Evolutionary conservation across 2,888 invertebrate genomes (phyloP).

Genomic region (Drosophila buzzatii): DNA sequence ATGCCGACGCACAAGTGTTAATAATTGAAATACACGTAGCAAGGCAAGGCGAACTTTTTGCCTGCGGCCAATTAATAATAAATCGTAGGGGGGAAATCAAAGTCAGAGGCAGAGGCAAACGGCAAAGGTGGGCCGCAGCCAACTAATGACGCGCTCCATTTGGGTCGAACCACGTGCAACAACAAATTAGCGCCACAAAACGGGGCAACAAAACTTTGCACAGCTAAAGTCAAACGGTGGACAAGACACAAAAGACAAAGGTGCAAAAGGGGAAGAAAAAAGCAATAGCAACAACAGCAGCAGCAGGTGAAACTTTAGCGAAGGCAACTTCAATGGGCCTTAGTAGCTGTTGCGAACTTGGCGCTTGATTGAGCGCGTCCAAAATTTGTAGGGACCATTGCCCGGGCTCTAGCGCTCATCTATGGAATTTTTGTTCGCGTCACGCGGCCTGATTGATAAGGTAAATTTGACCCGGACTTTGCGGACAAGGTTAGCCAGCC

Average conservation of each 20-base stretch:
- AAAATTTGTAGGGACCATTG: slow-evolving; percentile 26
- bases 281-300: not conserved
- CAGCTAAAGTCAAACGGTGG: slow-evolving; percentile 65
- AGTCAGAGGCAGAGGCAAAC: slow-evolving; percentile 6
- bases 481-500: slow-evolving; percentile 19
- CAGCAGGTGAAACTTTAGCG: slow-evolving; percentile 30
- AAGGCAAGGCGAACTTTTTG: slow-evolving; percentile 55
- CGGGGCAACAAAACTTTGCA: slow-evolving; percentile 51
- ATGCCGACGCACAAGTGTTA: slow-evolving; percentile 70
- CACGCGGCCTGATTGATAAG: slow-evolving; percentile 69
- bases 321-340: slow-evolving; percentile 38
- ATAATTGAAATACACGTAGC: slow-evolving; percentile 70
- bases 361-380: slow-evolving; percentile 71
- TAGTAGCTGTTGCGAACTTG: slow-evolving; percentile 45
- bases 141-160: slow-evolving; percentile 72
- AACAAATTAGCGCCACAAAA: slow-evolving; percentile 74
- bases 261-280: slow-evolving; percentile 22
- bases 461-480: slow-evolving; percentile 41
- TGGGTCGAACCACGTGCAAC: slow-evolving; percentile 68
- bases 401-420: not conserved
- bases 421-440: slow-evolving; percentile 13
- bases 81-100: slow-evolving; percentile 61
- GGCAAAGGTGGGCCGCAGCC: slow-evolving; percentile 11
- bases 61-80: slow-evolving; percentile 73
- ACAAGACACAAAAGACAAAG: slow-evolving; percentile 43